Percentiles rank a stretch among this genome's conserved stretches.
Conservation (phyloP, 2,113 vertebrate genomes). For the Psittacula cyanocephala region DNA sequence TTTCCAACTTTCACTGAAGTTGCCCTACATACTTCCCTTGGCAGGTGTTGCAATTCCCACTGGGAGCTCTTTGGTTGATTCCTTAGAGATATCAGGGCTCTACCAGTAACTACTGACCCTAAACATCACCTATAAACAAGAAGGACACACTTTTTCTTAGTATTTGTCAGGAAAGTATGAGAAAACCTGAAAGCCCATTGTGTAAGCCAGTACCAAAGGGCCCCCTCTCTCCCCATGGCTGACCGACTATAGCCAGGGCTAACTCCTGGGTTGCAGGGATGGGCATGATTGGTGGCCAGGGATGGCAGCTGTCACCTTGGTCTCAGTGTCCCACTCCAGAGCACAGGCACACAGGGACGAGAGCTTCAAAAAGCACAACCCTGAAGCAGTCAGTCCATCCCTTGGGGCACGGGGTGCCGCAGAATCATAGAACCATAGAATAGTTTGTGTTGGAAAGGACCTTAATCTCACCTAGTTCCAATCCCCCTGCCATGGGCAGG, state of each 20-base stretch:
- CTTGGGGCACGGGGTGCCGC: not conserved
- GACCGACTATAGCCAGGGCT: not conserved
- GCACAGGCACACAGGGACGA: not conserved
- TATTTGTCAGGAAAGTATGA: not conserved
- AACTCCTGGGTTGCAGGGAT: not conserved
- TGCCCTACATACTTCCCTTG: not conserved
- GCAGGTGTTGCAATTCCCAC: not conserved
- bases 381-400: not conserved
- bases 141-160: accelerated
- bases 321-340: not conserved
- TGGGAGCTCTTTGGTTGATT: not conserved
- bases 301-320: not conserved
- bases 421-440: not conserved
- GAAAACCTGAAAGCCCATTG: not conserved
- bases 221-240: no score
- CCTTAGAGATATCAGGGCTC: not conserved
- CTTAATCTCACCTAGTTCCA: not conserved
- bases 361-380: accelerated
- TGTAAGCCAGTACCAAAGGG: not conserved
- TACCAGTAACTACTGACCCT: not conserved
- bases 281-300: accelerated
- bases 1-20: not conserved
- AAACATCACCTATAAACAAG: not conserved
- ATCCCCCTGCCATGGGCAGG: not conserved
- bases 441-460: not conserved